A percentile compares a stretch with the other conserved stretches of the same genome.
phyloP scores from a whole-genome alignment of 2,797 vertebrate species.

The Poecilia velifera region DNA sequence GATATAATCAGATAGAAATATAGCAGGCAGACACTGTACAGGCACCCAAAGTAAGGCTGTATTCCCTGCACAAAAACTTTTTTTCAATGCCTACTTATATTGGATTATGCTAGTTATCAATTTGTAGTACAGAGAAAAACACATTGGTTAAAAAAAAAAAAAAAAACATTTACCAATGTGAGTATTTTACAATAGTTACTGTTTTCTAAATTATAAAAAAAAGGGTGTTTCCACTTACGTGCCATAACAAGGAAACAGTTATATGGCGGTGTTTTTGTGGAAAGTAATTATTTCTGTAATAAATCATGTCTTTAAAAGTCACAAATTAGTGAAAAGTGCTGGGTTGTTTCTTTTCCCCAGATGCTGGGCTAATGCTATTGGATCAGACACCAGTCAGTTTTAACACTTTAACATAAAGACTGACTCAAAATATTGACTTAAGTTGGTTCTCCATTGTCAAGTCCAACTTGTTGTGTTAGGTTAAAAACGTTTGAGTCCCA shows the following conservation, averaged over 20 bases:
- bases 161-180: not conserved
- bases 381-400: not conserved
- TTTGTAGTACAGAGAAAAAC: not conserved
- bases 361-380: not conserved
- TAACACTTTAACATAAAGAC: not conserved
- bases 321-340: not conserved
- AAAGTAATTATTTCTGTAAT: not conserved
- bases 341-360: not conserved
- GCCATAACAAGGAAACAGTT: not conserved
- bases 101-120: not conserved
- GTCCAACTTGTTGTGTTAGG: too few relatives aligned
- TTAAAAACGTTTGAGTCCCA: too few relatives aligned
- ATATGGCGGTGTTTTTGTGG: not conserved
- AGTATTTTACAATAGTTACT: not conserved
- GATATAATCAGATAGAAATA: constrained; percentile 12
- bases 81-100: not conserved
- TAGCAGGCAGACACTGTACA: constrained; percentile 4
- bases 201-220: not conserved
- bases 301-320: not conserved
- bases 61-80: not conserved
- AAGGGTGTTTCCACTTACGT: not conserved
- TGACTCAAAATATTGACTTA: not conserved
- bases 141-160: not conserved
- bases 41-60: not conserved
- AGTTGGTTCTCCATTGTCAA: not conserved